Conservation (phyloP, 2,113 vertebrate species). For the Corythornis madagascariensis region DNA sequence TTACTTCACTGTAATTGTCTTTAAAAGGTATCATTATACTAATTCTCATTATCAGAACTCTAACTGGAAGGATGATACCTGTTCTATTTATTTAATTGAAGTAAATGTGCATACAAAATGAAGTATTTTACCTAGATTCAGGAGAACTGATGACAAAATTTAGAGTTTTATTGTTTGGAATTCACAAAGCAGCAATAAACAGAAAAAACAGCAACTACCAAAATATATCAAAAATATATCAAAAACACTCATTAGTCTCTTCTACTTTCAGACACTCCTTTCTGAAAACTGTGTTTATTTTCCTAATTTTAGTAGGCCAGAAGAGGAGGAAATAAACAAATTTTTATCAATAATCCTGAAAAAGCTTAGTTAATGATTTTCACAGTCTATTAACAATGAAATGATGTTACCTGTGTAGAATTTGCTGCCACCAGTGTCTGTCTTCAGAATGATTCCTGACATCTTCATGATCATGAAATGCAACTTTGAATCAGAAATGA, state of each 20-base stretch:
- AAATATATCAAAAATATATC: background rate
- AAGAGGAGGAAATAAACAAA: background rate
- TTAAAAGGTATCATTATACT: background rate
- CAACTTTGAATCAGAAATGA: background rate
- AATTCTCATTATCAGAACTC: background rate
- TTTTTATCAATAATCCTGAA: background rate
- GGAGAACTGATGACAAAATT: background rate
- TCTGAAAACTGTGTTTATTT: background rate
- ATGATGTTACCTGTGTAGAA: background rate
- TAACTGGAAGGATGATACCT: background rate
- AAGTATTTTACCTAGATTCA: background rate
- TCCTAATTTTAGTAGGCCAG: background rate
- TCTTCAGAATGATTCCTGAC: background rate
- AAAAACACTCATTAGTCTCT: background rate
- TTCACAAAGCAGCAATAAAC: background rate
- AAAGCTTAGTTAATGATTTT: background rate
- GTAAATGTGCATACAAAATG: background rate
- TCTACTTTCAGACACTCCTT: background rate
- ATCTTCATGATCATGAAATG: background rate
- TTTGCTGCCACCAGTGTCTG: background rate
- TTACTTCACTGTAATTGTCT: background rate
- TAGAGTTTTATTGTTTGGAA: background rate
- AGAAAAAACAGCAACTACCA: background rate
- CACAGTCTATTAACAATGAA: background rate
- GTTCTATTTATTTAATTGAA: background rate